Conservation (phyloP, 2,113 vertebrate species). For the Plecotus auritus region DNA sequence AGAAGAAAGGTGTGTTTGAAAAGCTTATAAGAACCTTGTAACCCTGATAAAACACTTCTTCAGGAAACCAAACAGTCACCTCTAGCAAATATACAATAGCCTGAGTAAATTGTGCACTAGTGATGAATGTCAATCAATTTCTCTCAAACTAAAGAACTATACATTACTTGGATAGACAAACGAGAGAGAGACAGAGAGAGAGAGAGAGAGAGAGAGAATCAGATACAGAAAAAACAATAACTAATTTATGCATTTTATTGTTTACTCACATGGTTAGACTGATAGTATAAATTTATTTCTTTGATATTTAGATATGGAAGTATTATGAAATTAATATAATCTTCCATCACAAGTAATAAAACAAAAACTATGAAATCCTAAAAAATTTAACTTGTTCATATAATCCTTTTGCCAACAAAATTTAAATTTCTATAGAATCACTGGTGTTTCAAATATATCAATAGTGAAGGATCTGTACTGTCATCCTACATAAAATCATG, state of each 20-base stretch:
- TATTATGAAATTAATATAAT: not conserved
- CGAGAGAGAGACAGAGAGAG: not conserved
- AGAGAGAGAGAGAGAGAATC: not conserved
- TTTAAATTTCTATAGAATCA: not conserved
- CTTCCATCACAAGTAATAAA: not conserved
- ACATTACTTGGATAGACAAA: not conserved
- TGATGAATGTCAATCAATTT: not conserved
- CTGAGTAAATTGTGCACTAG: not conserved
- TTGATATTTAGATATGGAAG: not conserved
- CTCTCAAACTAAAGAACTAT: not conserved
- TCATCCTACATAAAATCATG: not conserved
- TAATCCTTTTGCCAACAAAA: not conserved
- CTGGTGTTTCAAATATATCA: not conserved
- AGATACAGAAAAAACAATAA: not conserved
- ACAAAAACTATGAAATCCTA: not conserved
- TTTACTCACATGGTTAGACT: not conserved
- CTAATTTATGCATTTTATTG: not conserved
- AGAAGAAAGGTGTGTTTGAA: conserved; percentile 30
- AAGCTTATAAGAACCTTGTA: not conserved
- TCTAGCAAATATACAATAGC: not conserved
- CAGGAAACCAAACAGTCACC: not conserved
- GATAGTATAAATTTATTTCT: not conserved
- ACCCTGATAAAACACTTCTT: not conserved
- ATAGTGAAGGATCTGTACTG: not conserved
- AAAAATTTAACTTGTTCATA: not conserved